Evolutionary conservation across 2,888 invertebrate genomes (phyloP).

Genomic region (Diaphora mendica): DNA sequence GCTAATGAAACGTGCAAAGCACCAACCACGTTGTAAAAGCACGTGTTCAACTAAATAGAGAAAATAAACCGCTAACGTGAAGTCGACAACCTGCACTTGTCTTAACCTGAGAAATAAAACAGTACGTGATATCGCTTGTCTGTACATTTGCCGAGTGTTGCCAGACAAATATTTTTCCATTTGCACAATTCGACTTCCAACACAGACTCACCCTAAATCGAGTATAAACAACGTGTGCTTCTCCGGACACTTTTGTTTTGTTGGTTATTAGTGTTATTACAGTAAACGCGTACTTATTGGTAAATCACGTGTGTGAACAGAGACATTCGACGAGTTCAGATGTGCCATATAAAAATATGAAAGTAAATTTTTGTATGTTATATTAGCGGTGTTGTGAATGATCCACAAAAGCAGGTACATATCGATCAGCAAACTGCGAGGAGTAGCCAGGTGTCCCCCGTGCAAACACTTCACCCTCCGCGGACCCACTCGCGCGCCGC

Average conservation of each 20-base stretch:
- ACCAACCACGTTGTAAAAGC: conserved; percentile 49
- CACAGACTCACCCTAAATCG: conserved; percentile 69
- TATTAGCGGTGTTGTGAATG: conserved; percentile 50
- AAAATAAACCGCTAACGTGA: conserved; percentile 48
- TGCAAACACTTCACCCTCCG: conserved; percentile 70
- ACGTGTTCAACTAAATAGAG: conserved; percentile 56
- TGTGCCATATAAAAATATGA: conserved; percentile 25
- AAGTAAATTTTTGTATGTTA: conserved; percentile 49
- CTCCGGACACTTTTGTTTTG: conserved; percentile 60
- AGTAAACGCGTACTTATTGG: conserved; percentile 48
- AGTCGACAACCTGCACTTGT: conserved; percentile 63
- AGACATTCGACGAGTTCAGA: conserved; percentile 27
- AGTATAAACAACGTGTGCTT: conserved; percentile 75
- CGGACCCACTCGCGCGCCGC: conserved; percentile 58
- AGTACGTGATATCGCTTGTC: conserved; percentile 62
- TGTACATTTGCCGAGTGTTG: conserved; percentile 50
- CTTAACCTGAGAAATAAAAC: conserved; percentile 70
- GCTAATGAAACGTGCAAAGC: conserved; percentile 31
- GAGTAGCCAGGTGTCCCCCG: conserved; percentile 81
- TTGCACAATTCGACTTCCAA: conserved; percentile 75
- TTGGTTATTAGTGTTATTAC: conserved; percentile 59
- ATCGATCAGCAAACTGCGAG: conserved; percentile 77
- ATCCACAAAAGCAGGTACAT: conserved; percentile 58
- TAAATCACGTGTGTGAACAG: conserved; percentile 37
- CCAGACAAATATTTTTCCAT: conserved; percentile 86